Evolutionary conservation across 2,797 vertebrate genomes (phyloP), one percentile per base, ranked within the genome.

Genomic region (Sebastes jordani): DNA sequence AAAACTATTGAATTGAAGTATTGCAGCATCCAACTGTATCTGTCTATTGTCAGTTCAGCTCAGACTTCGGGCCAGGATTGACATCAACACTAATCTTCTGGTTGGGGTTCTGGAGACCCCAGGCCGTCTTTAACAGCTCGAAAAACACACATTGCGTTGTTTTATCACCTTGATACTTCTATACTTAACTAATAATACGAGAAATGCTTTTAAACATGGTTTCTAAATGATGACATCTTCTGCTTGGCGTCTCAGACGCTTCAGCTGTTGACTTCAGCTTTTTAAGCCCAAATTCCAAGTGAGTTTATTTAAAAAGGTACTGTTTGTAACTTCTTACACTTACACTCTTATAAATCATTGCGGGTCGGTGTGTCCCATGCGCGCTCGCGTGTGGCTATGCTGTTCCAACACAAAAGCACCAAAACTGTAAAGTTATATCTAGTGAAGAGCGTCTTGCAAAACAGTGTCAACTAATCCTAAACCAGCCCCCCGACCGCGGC

Each of bases 1-100:
- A 93, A 93, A 95, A 94, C 79, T 90, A 83, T 25, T 70, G 30
- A 59, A 61, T 23, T 56, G 11, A 83, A 81, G 54, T 64, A 25
- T 68, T 49, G 10, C 67, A 49, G 72, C 73, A 60, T 78, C 46
- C 32, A 55, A 75, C 22, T 71, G 72, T 11, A 65, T 18, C 58
- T 5, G 52, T 56, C 36, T 74, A 5, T n/a, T 73, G 23, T 66
- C 52, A 79, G n/a, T 54, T 46, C 25, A 79, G 27, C 71, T 59
- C 29, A 79, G 23, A 83, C 49, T 72, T 59, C 6, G 7, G 46
- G 20, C 46, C 55, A 60, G 70, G 55, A 69, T 22, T 82, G 8
- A 13, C 29, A 69, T 49, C 14, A 72, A 66, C 30, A 54, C 23
- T 18, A 32, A 63, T 46, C 13, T 63, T 55, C 9, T 63, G 65